Conservation (phyloP, 2,888 invertebrate species). For the Scrobipalpa atriplicella region DNA sequence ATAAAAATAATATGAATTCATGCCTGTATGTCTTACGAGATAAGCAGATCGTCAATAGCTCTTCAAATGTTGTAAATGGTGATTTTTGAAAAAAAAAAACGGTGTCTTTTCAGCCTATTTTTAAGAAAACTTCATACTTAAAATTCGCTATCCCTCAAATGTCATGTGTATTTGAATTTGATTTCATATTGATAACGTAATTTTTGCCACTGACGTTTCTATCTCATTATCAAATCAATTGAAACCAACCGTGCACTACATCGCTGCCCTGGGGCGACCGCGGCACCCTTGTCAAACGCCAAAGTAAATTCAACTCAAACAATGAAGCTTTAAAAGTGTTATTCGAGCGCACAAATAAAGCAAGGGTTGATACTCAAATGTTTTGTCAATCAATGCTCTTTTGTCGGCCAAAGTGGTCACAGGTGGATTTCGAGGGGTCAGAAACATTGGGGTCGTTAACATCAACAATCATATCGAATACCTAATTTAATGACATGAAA, state of each 20-base stretch:
- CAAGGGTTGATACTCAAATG: constrained; percentile 36
- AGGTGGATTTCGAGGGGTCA: constrained; percentile 53
- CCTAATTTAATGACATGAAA: constrained; percentile 42
- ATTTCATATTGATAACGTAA: background rate
- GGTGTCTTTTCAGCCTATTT: no score
- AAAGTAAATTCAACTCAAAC: constrained; percentile 11
- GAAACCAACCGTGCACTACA: constrained; percentile 65
- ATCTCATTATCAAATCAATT: constrained; percentile 55
- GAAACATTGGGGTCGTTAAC: constrained; percentile 34
- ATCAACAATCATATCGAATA: constrained; percentile 21
- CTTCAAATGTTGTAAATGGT: no score
- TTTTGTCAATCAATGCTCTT: constrained; percentile 53
- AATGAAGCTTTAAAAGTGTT: constrained; percentile 18
- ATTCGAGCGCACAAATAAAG: background rate
- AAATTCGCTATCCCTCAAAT: background rate
- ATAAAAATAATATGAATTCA: no score
- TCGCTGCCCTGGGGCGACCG: constrained; percentile 27
- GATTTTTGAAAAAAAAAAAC: no score
- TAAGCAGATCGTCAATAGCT: no score
- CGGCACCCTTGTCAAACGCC: background rate
- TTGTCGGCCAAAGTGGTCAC: constrained; percentile 57
- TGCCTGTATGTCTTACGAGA: no score
- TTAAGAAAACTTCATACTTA: no score
- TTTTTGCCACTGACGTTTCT: constrained; percentile 7
- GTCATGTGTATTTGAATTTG: background rate